Evolutionary conservation across 2,113 vertebrate genomes (phyloP).

Genomic region (Poecilia latipinna): DNA sequence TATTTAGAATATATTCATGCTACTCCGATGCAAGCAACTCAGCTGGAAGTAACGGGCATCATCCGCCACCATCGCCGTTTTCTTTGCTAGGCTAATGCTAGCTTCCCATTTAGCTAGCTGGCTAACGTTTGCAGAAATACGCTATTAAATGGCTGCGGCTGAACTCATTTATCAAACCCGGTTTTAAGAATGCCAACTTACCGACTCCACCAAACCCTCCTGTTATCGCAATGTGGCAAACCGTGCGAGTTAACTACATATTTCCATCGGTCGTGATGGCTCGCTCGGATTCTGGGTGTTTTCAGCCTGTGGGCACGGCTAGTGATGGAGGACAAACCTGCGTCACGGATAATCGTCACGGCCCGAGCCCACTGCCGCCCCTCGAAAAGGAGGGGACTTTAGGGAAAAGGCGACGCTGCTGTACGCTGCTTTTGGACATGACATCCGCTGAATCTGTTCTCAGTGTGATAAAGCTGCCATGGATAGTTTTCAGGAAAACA

Average conservation of each 20-base stretch:
- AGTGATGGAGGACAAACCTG: slow-evolving; percentile 64
- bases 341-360: slow-evolving; percentile 71
- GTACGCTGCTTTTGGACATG: slow-evolving; percentile 11
- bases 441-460: neutral
- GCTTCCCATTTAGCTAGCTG: slow-evolving; percentile 34
- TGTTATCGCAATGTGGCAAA: slow-evolving; percentile 39
- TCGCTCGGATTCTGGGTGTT: slow-evolving; percentile 52
- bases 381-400: neutral
- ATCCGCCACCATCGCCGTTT: slow-evolving; percentile 61
- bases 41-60: slow-evolving; percentile 64
- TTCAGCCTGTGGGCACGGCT: slow-evolving; percentile 57
- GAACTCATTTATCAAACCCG: neutral
- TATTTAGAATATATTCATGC: neutral
- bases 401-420: neutral
- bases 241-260: slow-evolving; percentile 62
- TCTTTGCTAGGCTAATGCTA: slow-evolving; percentile 68
- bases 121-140: slow-evolving; percentile 6
- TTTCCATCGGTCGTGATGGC: slow-evolving; percentile 50
- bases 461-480: neutral
- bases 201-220: slow-evolving; percentile 45
- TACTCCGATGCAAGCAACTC: slow-evolving; percentile 13
- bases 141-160: neutral
- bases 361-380: slow-evolving; percentile 28
- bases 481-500: neutral
- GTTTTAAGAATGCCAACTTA: slow-evolving; percentile 24